Evolutionary conservation across 2,888 invertebrate species (phyloP).

Genomic region (Tipula lateralis): DNA sequence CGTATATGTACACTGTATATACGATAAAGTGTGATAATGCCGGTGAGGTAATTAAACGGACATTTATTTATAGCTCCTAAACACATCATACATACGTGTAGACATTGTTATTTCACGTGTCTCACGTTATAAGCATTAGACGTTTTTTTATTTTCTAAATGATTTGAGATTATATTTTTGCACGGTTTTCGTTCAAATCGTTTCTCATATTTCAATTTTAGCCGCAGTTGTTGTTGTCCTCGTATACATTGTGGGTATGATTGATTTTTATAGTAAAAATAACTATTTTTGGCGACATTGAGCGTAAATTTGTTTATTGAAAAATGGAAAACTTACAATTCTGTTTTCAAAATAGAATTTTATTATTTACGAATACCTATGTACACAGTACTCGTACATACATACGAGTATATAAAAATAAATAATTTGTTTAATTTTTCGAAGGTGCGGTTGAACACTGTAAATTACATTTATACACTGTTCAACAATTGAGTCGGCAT

Average conservation of each 20-base stretch:
- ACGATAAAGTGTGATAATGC: neutral
- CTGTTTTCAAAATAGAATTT: neutral
- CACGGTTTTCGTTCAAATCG: neutral
- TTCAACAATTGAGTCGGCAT: too few relatives aligned
- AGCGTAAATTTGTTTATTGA: neutral
- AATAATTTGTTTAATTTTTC: neutral
- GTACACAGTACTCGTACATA: too few relatives aligned
- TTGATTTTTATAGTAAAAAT: neutral
- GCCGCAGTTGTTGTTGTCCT: neutral
- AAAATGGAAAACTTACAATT: slow-evolving; percentile 4
- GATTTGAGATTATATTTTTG: too few relatives aligned
- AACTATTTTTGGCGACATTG: slow-evolving; percentile 11
- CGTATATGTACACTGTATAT: neutral
- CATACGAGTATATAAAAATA: neutral
- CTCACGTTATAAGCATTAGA: neutral
- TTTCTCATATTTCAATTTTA: too few relatives aligned
- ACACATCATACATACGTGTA: neutral
- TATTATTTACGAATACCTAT: too few relatives aligned
- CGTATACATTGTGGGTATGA: neutral
- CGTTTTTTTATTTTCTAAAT: neutral
- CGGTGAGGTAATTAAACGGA: neutral
- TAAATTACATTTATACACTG: neutral
- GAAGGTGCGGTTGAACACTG: neutral
- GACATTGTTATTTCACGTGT: neutral
- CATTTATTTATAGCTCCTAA: neutral